These are phyloP conservation scores for Suncus etruscus DNA, from an alignment of 2,113 vertebrate species.

Conservation along the genomic window DNA sequence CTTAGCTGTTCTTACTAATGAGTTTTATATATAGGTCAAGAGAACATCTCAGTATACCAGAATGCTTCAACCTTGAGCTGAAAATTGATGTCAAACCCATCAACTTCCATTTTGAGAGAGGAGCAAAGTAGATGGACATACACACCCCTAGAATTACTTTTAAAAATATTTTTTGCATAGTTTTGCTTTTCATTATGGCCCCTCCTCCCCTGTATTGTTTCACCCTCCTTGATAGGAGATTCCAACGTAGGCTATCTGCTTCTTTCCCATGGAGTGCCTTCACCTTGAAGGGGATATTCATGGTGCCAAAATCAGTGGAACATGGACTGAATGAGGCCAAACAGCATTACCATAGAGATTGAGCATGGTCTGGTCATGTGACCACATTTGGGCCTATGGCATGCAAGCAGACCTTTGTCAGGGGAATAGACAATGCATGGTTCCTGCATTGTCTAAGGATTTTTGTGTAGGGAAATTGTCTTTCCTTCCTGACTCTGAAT, in stretches of 20 bases:
- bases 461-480: neutral
- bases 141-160: neutral
- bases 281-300: neutral
- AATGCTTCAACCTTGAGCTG: neutral
- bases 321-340: neutral
- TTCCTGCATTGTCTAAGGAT: neutral
- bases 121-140: neutral
- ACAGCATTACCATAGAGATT: neutral
- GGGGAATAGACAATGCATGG: neutral
- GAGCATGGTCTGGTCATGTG: neutral
- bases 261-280: neutral
- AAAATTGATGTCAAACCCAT: neutral
- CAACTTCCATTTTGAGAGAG: neutral
- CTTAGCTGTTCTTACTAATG: neutral
- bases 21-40: neutral
- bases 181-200: neutral
- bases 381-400: neutral
- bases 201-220: neutral
- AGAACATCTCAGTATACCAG: neutral
- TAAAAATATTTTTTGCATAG: neutral
- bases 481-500: neutral
- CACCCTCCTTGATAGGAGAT: neutral
- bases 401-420: neutral
- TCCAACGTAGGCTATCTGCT: neutral
- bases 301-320: neutral